Evolutionary conservation across 2,888 invertebrate species (phyloP).

Genomic region (Volucella inflata): DNA sequence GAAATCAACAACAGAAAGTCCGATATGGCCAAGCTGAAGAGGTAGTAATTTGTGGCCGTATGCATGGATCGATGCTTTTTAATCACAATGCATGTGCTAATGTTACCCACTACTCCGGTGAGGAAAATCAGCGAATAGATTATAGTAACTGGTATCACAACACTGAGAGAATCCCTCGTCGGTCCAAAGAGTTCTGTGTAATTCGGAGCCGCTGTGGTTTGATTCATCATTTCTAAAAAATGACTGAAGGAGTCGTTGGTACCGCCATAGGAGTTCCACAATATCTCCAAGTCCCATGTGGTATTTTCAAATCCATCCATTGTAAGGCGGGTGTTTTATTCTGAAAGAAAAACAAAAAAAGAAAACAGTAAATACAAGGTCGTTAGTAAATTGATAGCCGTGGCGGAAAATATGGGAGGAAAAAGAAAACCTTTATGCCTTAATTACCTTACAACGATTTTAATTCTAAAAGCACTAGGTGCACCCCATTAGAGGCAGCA

Average conservation of each 20-base stretch:
- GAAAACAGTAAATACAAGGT: background rate
- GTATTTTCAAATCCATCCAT: slow-evolving; percentile 63
- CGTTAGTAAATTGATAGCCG: background rate
- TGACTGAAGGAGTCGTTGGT: slow-evolving; percentile 52
- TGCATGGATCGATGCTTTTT: slow-evolving; percentile 92
- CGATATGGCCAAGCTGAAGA: slow-evolving; percentile 93
- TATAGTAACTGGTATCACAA: slow-evolving; percentile 90
- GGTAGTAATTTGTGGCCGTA: slow-evolving; percentile 91
- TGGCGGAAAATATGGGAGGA: background rate
- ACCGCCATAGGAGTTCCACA: slow-evolving; percentile 53
- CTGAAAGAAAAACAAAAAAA: slow-evolving; percentile 48
- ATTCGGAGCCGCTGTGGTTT: slow-evolving; percentile 47
- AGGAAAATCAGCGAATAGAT: slow-evolving; percentile 91
- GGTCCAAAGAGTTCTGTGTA: slow-evolving; percentile 78
- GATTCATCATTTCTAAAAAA: slow-evolving; percentile 58
- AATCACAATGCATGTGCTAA: slow-evolving; percentile 93
- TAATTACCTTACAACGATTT: too few relatives aligned
- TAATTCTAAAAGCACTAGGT: too few relatives aligned
- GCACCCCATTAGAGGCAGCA: too few relatives aligned
- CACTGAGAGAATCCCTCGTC: slow-evolving; percentile 87
- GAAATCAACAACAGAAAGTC: slow-evolving; percentile 90
- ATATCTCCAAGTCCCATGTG: slow-evolving; percentile 61
- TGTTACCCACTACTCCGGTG: slow-evolving; percentile 91
- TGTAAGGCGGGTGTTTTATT: slow-evolving; percentile 13
- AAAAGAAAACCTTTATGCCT: too few relatives aligned